Base-by-base conservation (phyloP, 2,888 invertebrate species). In the Tipula unca region DNA sequence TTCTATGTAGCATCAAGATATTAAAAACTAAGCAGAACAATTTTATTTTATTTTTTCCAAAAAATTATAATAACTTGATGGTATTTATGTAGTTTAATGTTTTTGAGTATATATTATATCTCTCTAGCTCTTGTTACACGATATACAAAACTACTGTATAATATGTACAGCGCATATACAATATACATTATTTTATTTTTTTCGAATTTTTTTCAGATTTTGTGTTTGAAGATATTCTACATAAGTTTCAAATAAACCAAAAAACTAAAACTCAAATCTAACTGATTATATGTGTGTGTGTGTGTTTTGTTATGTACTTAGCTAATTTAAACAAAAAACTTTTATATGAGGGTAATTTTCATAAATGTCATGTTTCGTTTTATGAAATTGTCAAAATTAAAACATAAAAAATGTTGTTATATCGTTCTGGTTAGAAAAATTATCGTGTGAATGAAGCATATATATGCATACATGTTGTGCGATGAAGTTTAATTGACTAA, bases 311-410 rank as follows among this genome's bases (percentile, higher is more conserved):
- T 69, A 69, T 69, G 69, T 69, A 69, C 69, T 69, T 69, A 69
- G 69, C 69, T 69, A 69, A 69, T 69, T 69, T 69, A 69, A 69
- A 69, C 69, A 69, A 69, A 69, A 69, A 25, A n/a, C n/a, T 69
- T 69, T 69, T 69, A 25, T 25, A 69, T 69, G 25, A 69, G 69
- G 69, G 69, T 69, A 69, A 69, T 69, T 69, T 69, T 69, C 69
- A 69, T 69, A 69, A 69, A 69, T 69, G 69, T 69, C 69, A 69
- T 69, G 69, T 69, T 69, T 69, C 69, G 25, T 69, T 69, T 69
- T 69, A 69, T 69, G 20, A 69, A 69, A 69, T 69, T 69, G 69
- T 69, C 69, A 69, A 69, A 69, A 69, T 25, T 32, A 32, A 48
- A 13, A 39, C 10, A 39, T n/a, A 10, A 39, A 48, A 48, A 48